These are phyloP conservation scores for Tridacna crocea DNA, from an alignment of 2,888 invertebrate genomes.

Conservation along the genomic window DNA sequence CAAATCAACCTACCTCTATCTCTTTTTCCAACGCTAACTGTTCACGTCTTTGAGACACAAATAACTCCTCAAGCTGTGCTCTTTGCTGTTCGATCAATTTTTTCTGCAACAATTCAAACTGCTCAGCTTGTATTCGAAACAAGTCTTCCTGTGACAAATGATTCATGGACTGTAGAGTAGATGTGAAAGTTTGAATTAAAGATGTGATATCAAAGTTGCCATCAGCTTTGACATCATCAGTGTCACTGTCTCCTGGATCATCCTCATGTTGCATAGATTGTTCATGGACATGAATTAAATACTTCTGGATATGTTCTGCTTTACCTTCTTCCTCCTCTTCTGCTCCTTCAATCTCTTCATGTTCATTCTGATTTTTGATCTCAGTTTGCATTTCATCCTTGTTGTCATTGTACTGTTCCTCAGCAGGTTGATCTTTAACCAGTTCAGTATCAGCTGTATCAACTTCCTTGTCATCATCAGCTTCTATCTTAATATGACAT, in stretches of 20 bases:
- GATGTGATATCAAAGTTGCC: slow-evolving; percentile 50
- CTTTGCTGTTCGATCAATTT: slow-evolving; percentile 87
- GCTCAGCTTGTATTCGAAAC: slow-evolving; percentile 70
- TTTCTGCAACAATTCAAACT: slow-evolving; percentile 75
- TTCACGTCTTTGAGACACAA: slow-evolving; percentile 86
- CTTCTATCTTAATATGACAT: background rate
- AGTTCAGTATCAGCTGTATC: slow-evolving; percentile 16
- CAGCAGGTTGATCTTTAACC: slow-evolving; percentile 24
- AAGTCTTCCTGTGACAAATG: slow-evolving; percentile 71
- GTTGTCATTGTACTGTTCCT: background rate
- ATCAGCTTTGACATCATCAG: slow-evolving; percentile 21
- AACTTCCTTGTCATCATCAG: slow-evolving; percentile 15
- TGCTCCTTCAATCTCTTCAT: slow-evolving; percentile 6
- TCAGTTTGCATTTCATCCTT: background rate
- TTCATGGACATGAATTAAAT: slow-evolving; percentile 77
- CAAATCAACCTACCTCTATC: slow-evolving; percentile 61
- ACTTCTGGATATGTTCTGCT: slow-evolving; percentile 80
- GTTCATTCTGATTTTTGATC: background rate
- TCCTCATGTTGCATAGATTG: slow-evolving; percentile 61
- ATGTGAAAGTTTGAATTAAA: slow-evolving; percentile 64
- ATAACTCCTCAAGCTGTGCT: slow-evolving; percentile 76
- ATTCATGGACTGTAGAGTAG: slow-evolving; percentile 62
- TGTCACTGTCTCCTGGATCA: slow-evolving; percentile 40
- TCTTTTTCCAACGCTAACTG: slow-evolving; percentile 74
- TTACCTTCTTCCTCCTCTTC: slow-evolving; percentile 76